Evolutionary conservation across 2,113 vertebrate genomes (phyloP).

Genomic region (Lycaon pictus): DNA sequence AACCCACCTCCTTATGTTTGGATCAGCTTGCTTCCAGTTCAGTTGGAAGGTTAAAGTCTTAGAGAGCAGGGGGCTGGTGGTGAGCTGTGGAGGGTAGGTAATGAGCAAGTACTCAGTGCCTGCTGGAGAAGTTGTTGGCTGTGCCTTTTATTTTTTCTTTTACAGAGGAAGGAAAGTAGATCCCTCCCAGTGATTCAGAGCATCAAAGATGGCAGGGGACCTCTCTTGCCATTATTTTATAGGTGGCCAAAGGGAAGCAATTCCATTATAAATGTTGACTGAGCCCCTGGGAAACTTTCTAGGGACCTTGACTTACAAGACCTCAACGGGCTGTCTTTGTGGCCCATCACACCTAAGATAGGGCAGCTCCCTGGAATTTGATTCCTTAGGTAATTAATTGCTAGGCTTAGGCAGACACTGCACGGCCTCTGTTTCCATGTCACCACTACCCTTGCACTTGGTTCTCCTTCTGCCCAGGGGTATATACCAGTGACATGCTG

Average conservation of each 20-base stretch:
- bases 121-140: background rate
- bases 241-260: background rate
- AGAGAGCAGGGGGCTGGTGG: background rate
- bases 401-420: background rate
- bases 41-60: background rate
- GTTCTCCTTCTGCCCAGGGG: background rate
- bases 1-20: background rate
- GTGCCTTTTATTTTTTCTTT: background rate
- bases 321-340: background rate
- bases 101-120: background rate
- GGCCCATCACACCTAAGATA: background rate
- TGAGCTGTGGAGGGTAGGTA: background rate
- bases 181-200: background rate
- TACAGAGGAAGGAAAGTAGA: background rate
- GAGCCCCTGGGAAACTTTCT: background rate
- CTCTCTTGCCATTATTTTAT: constrained; percentile 17
- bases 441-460: background rate
- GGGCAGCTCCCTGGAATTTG: background rate
- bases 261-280: background rate
- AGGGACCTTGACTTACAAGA: background rate
- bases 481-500: background rate
- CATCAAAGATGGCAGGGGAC: background rate
- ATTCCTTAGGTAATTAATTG: background rate
- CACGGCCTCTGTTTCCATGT: background rate
- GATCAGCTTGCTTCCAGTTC: background rate